These are phyloP conservation scores for Linnaemya vulpina DNA, from an alignment of 2,888 invertebrate genomes.

Conservation along the genomic window DNA sequence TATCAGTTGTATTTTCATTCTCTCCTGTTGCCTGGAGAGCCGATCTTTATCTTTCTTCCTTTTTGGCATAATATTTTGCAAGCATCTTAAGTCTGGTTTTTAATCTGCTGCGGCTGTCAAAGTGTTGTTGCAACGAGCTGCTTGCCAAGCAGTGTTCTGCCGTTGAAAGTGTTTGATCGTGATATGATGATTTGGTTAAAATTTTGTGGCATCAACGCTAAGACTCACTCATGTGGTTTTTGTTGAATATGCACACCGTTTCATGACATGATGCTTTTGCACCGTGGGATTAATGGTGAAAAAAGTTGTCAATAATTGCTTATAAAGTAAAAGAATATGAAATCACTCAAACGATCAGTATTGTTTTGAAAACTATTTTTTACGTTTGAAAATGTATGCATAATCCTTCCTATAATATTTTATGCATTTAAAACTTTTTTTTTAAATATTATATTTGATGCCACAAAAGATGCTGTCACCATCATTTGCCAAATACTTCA, in stretches of 20 bases:
- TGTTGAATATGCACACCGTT: background rate
- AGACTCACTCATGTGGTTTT: background rate
- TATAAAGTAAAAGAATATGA: no score
- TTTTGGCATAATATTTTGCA: background rate
- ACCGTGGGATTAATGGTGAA: background rate
- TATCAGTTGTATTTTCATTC: slow-evolving; percentile 25
- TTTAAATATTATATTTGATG: background rate
- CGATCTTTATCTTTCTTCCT: slow-evolving; percentile 33
- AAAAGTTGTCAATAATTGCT: background rate
- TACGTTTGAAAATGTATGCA: no score
- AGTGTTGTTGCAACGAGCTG: background rate
- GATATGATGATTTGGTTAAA: slow-evolving; percentile 51
- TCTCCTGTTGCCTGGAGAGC: background rate
- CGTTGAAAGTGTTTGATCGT: slow-evolving; percentile 59
- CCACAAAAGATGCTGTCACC: background rate
- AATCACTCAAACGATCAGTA: no score
- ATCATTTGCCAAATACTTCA: slow-evolving; percentile 4
- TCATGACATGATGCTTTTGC: background rate
- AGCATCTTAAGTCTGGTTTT: slow-evolving; percentile 32
- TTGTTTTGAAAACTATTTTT: no score
- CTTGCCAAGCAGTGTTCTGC: background rate
- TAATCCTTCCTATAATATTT: no score
- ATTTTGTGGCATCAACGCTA: background rate
- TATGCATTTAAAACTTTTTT: no score
- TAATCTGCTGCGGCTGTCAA: slow-evolving; percentile 33